Conservation (phyloP, 2,888 invertebrate genomes). For the Leistus spinibarbis region DNA sequence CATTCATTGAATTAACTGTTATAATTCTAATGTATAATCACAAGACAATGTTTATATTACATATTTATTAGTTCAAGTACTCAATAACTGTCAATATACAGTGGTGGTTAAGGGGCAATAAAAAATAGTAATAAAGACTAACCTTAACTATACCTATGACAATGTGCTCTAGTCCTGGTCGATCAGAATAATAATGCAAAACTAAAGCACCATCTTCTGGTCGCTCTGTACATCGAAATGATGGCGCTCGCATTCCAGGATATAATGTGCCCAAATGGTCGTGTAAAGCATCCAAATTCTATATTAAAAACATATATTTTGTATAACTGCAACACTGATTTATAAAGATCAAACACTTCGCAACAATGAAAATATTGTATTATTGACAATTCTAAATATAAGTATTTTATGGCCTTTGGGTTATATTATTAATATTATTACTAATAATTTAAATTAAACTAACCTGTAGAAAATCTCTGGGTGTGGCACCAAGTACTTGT, state of each 20-base stretch:
- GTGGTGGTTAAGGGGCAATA: background rate
- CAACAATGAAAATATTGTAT: background rate
- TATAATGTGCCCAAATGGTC: slow-evolving; percentile 93
- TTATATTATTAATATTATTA: background rate
- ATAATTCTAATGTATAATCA: background rate
- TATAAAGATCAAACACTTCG: background rate
- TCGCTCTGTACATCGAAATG: slow-evolving; percentile 91
- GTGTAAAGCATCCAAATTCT: slow-evolving; percentile 96
- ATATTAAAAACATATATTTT: slow-evolving; percentile 40
- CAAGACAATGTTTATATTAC: background rate
- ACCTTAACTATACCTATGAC: slow-evolving; percentile 98
- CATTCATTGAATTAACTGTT: too few relatives aligned
- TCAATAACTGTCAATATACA: background rate
- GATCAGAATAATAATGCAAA: slow-evolving; percentile 94
- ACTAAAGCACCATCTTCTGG: slow-evolving; percentile 87
- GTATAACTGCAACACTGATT: background rate
- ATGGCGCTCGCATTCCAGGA: slow-evolving; percentile 94
- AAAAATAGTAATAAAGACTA: slow-evolving; percentile 43
- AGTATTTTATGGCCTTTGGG: too few relatives aligned
- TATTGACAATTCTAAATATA: too few relatives aligned
- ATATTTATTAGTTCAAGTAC: background rate
- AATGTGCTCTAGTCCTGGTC: slow-evolving; percentile 92
- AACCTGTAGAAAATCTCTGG: slow-evolving; percentile 93
- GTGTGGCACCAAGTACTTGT: slow-evolving; percentile 92
- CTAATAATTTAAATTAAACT: slow-evolving; percentile 18